These are phyloP conservation scores for Burhinus bistriatus DNA, from an alignment of 2,113 vertebrate species.

Conservation along the genomic window DNA sequence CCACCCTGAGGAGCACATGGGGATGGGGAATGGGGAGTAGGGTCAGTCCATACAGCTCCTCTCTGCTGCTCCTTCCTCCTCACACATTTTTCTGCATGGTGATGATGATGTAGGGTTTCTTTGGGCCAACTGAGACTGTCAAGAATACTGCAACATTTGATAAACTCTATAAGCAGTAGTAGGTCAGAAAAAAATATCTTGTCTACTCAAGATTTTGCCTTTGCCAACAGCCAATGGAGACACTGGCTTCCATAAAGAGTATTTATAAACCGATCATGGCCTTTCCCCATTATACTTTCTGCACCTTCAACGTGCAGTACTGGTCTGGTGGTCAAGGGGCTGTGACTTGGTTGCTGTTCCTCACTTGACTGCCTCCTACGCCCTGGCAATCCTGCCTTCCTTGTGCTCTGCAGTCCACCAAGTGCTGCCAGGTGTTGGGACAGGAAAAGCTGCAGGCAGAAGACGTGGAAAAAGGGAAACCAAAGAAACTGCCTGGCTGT, in stretches of 20 bases:
- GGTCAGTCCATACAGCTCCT: not conserved
- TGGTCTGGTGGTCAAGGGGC: not conserved
- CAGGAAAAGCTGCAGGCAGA: not conserved
- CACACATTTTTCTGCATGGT: not conserved
- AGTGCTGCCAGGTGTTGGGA: not conserved
- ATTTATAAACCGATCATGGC: not conserved
- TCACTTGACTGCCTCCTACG: not conserved
- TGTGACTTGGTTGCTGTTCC: not conserved
- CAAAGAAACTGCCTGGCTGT: not conserved
- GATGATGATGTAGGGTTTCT: not conserved
- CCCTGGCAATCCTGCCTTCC: not conserved
- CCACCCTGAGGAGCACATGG: not conserved
- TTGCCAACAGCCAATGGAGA: not conserved
- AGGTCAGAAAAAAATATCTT: not conserved
- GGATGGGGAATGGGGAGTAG: not conserved
- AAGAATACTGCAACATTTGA: not conserved
- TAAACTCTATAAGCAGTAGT: not conserved
- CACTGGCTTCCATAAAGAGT: not conserved
- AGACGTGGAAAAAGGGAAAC: not conserved
- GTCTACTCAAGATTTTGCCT: not conserved
- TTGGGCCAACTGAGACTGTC: not conserved
- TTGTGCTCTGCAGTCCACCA: not conserved
- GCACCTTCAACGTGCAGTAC: not conserved
- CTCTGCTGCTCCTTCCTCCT: not conserved
- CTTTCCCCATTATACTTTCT: not conserved